Percentiles rank a stretch among this genome's conserved stretches.
phyloP scores from a whole-genome alignment of 2,113 vertebrate genomes.

The human (Homo sapiens) region GRCh38 chrX:66892501-66893000 shows the following conservation, averaged over 20 bases:
- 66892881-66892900: too few species aligned
- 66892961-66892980: too few species aligned
- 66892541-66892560: neutral
- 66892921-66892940: too few species aligned
- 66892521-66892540: neutral
- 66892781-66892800: too few species aligned
- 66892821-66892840: too few species aligned
- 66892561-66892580: neutral
- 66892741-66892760: neutral
- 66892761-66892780: neutral
- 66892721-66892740: neutral
- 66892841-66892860: too few species aligned
- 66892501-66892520: neutral
- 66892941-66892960: too few species aligned
- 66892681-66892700: neutral
- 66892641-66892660: neutral
- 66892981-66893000: too few species aligned
- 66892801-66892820: too few species aligned
- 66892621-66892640: neutral
- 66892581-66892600: neutral
- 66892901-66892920: too few species aligned
- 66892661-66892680: neutral
- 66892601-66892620: neutral
- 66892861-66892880: too few species aligned
- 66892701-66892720: neutral